Evolutionary conservation across 2,888 invertebrate species (phyloP), one percentile per base, ranked within the genome.

Genomic region (Disparrhopalites patrizii): DNA sequence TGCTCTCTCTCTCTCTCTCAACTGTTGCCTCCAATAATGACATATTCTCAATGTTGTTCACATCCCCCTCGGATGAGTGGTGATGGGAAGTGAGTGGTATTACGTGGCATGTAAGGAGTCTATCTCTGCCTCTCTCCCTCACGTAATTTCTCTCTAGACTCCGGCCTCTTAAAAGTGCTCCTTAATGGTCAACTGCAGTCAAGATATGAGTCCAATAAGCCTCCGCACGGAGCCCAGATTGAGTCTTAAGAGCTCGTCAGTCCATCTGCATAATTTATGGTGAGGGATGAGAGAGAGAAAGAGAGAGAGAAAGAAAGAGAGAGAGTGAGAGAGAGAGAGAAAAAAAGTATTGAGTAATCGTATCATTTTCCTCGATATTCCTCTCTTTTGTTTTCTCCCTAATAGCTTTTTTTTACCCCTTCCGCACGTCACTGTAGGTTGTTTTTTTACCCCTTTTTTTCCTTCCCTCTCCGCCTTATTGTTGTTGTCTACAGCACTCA

Each of bases 181-280:
- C n/a, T 25, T 61, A 61, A 61, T 61, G 60, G 60, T 60, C 60
- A 60, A 15, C 47, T 47, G 50, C 23, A 58, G 58, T 58, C 60
- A 31, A 23, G 23, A 43, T 60, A 60, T 61, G 50, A 27, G 25
- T 36, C 38, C 1, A 18, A 33, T 25, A 57, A 18, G 40, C n/a
- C 40, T 40, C 4, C 3, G 40, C 20, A 40, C n/a, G 20, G 30
- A 52, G 28, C 30, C 27, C 15, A 52, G 52, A 27, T 43, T 13
- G 50, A 50, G 60, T 18, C 47, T 61, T 20, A 31, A 61, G 60
- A n/a, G n/a, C n/a, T n/a, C n/a, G n/a, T 57, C 15, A 33, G 56
- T 47, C 60, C 60, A 60, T 50, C 50, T 61, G 50, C 60, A 61
- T 61, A 61, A 61, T 61, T 61, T 61, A 61, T 61, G 50, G 27